Conservation (phyloP, 2,113 vertebrate species). For the Melospiza melodia region DNA sequence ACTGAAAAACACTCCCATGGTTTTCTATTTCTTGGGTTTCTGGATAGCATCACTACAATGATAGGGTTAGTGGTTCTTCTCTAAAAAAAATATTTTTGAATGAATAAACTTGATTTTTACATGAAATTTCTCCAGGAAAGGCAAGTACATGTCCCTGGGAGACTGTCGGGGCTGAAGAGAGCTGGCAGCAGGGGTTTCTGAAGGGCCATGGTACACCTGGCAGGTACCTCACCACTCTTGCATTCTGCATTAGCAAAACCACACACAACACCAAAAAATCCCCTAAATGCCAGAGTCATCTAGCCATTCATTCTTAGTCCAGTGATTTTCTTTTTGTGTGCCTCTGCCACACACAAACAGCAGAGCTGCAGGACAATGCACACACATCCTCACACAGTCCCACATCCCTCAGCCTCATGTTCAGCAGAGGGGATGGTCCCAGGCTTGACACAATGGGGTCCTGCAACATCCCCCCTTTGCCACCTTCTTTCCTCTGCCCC, state of each 20-base stretch:
- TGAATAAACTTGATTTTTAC: background rate
- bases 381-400: rapidly evolving
- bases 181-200: background rate
- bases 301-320: background rate
- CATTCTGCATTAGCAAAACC: background rate
- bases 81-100: background rate
- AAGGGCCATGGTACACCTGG: rapidly evolving
- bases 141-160: background rate
- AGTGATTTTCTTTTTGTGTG: background rate
- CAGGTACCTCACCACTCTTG: background rate
- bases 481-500: background rate
- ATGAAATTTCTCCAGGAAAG: background rate
- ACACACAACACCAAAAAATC: background rate
- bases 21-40: background rate
- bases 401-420: background rate
- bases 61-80: background rate
- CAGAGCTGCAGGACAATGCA: background rate
- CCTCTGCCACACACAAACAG: background rate
- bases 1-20: rapidly evolving
- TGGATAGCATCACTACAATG: background rate
- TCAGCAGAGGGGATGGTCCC: rapidly evolving
- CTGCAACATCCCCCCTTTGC: background rate
- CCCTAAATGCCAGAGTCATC: background rate
- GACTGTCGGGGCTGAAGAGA: background rate
- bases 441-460: background rate